Conservation (phyloP, 1,140 invertebrate genomes). For the Pachyrhynchus sulphureomaculatus region DNA sequence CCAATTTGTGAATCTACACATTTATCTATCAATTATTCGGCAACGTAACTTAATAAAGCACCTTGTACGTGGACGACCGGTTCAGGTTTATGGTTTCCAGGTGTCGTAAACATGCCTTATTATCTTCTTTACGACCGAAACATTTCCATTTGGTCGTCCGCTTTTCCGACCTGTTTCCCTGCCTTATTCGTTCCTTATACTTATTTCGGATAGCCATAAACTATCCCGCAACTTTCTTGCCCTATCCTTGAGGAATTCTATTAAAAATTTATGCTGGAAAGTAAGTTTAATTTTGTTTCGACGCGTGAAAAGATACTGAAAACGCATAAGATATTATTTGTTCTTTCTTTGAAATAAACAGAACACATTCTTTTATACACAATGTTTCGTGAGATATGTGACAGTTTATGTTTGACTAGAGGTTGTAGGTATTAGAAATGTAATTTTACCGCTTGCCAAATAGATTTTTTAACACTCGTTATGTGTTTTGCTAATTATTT, state of each 20-base stretch:
- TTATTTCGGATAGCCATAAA: slow-evolving; percentile 36
- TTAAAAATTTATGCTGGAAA: slow-evolving; percentile 24
- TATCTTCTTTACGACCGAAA: slow-evolving; percentile 41
- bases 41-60: slow-evolving; percentile 23
- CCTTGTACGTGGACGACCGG: slow-evolving; percentile 14
- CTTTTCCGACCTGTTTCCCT: slow-evolving; percentile 18
- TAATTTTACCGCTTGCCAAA: too few species aligned
- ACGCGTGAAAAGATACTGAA: too few species aligned
- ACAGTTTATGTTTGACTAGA: too few species aligned
- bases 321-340: too few species aligned
- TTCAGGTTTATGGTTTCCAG: slow-evolving; percentile 27
- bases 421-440: too few species aligned
- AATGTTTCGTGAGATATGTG: too few species aligned
- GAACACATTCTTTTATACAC: too few species aligned
- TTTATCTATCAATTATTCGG: slow-evolving; percentile 24
- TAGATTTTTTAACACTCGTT: too few species aligned
- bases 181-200: slow-evolving; percentile 33
- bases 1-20: not conserved
- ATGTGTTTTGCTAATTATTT: too few species aligned
- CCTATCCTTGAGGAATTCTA: slow-evolving; percentile 9
- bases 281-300: slow-evolving; percentile 16
- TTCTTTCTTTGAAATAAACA: too few species aligned
- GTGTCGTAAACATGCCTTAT: slow-evolving; percentile 48
- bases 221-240: slow-evolving; percentile 31
- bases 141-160: slow-evolving; percentile 24